These are phyloP conservation scores for Gulo gulo DNA, from an alignment of 2,113 vertebrate genomes.

Conservation along the genomic window DNA sequence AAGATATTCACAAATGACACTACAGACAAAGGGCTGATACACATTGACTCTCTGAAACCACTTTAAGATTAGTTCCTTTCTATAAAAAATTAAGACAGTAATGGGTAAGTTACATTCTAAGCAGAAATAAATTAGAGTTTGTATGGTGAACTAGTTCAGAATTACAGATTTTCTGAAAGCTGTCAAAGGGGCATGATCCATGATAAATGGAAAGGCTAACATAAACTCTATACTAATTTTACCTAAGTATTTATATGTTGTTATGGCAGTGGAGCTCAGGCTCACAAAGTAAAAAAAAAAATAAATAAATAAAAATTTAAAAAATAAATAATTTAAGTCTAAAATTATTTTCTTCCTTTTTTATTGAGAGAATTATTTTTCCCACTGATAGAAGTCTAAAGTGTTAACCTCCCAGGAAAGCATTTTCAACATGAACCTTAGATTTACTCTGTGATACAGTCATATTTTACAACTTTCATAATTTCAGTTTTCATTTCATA, in stretches of 20 bases:
- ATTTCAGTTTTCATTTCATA: background rate
- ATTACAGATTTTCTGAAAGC: background rate
- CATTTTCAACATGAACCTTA: background rate
- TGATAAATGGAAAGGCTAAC: background rate
- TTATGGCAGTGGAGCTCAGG: background rate
- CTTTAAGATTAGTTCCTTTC: background rate
- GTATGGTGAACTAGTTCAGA: background rate
- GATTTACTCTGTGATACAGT: background rate
- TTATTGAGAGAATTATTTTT: background rate
- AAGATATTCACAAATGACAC: too few species aligned
- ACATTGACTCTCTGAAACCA: background rate
- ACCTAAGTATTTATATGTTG: background rate
- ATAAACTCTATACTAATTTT: background rate
- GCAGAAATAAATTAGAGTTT: background rate
- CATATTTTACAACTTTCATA: background rate
- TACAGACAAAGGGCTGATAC: too few species aligned
- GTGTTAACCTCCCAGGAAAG: background rate
- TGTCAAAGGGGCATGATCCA: background rate
- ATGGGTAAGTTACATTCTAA: background rate
- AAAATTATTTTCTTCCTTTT: background rate
- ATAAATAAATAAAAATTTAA: background rate
- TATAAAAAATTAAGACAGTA: background rate
- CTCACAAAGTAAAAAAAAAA: background rate
- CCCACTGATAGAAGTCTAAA: background rate
- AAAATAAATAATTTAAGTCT: background rate